These are phyloP conservation scores for Anarsia innoxiella DNA, from an alignment of 2,888 invertebrate species.

Conservation along the genomic window DNA sequence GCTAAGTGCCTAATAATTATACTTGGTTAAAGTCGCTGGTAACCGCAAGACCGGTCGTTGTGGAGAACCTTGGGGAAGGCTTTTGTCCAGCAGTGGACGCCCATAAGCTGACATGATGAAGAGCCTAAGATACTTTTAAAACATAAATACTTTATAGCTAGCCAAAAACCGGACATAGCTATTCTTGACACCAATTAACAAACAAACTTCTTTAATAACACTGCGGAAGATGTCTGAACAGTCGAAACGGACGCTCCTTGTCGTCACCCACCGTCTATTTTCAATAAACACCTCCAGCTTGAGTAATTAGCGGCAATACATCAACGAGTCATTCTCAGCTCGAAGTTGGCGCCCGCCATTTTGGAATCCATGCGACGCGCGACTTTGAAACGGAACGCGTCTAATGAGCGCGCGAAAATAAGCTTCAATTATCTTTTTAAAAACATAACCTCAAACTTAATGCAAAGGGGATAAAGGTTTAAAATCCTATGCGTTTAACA, in stretches of 20 bases:
- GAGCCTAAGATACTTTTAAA: too few species aligned
- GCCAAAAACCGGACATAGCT: too few species aligned
- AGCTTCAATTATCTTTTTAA: constrained; percentile 32
- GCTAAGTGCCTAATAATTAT: too few species aligned
- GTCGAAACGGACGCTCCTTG: neutral
- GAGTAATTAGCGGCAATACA: constrained; percentile 70
- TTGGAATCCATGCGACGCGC: constrained; percentile 8
- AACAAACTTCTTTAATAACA: too few species aligned
- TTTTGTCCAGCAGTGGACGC: too few species aligned
- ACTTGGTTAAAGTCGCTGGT: too few species aligned
- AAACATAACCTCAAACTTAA: constrained; percentile 4
- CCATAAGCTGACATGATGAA: too few species aligned
- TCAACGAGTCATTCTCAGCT: constrained; percentile 56
- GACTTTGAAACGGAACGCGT: constrained; percentile 21
- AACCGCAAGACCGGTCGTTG: too few species aligned
- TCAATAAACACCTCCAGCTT: constrained; percentile 66
- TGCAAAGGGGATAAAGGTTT: constrained; percentile 16
- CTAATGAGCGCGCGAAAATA: constrained; percentile 58
- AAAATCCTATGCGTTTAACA: constrained; percentile 16
- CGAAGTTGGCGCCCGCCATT: constrained; percentile 14
- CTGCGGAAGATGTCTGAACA: neutral
- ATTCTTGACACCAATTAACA: too few species aligned
- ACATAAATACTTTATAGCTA: too few species aligned
- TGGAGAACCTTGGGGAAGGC: too few species aligned
- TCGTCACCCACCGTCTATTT: constrained; percentile 34